Evolutionary conservation across 2,797 vertebrate genomes (phyloP).

Genomic region (Acridotheres tristis): DNA sequence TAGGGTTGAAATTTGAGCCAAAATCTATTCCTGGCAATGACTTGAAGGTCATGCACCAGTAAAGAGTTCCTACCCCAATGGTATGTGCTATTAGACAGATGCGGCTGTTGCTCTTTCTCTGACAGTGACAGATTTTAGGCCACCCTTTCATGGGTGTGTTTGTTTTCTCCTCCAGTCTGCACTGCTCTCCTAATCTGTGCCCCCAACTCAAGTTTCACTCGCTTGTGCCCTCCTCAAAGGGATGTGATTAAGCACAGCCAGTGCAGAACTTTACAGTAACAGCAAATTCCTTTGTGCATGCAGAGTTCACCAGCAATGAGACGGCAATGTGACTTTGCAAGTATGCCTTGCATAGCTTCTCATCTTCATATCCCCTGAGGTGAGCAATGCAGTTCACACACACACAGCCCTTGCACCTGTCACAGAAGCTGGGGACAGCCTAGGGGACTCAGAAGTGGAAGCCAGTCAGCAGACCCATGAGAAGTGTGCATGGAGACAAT

Average conservation of each 20-base stretch:
- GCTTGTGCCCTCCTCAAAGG: neutral
- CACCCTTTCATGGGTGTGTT: constrained; percentile 48
- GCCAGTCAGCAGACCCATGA: neutral
- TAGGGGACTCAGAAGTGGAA: neutral
- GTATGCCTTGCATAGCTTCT: neutral
- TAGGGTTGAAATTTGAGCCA: constrained; percentile 58
- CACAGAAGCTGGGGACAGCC: neutral
- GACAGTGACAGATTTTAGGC: constrained; percentile 61
- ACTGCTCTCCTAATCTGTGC: constrained; percentile 28
- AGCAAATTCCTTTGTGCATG: neutral
- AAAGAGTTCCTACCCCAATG: constrained; percentile 36
- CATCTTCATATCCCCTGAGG: neutral
- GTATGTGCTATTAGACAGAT: constrained; percentile 61
- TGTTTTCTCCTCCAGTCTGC: constrained; percentile 53
- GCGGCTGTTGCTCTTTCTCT: constrained; percentile 61
- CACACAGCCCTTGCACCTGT: neutral
- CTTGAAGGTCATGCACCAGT: constrained; percentile 64
- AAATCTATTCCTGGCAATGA: constrained; percentile 63
- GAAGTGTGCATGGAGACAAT: neutral
- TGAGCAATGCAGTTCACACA: neutral
- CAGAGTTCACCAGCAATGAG: neutral
- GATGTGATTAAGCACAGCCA: neutral
- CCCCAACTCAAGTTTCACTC: constrained; percentile 26
- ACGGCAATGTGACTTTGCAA: neutral
- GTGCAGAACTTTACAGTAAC: constrained; percentile 17